Percentiles rank a stretch among this genome's conserved stretches.
Conservation (phyloP, 2,888 invertebrate species). For the Alviniconcha strummeri region DNA sequence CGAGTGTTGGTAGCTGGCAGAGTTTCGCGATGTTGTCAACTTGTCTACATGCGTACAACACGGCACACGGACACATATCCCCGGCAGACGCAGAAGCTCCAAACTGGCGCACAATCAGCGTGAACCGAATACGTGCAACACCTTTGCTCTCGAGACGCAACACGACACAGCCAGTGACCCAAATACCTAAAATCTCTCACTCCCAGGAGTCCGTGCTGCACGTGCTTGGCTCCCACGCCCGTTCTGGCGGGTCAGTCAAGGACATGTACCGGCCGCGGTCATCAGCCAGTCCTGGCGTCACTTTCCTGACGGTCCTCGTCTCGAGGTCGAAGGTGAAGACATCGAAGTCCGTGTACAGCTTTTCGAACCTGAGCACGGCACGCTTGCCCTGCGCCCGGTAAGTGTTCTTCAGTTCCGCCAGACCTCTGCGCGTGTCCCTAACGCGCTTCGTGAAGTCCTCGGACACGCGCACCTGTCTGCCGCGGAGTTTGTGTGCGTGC, state of each 20-base stretch:
- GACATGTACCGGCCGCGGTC: background rate
- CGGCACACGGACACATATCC: background rate
- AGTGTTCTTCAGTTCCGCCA: conserved; percentile 5
- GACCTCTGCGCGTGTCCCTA: conserved; percentile 8
- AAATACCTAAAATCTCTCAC: background rate
- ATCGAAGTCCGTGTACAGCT: conserved; percentile 24
- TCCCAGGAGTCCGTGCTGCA: background rate
- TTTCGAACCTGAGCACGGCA: background rate
- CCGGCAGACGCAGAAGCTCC: no score
- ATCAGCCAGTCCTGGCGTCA: background rate
- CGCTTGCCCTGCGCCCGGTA: background rate
- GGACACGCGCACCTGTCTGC: conserved; percentile 5
- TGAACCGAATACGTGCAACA: no score
- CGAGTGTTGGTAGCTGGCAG: no score
- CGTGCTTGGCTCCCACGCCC: background rate
- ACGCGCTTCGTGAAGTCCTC: conserved; percentile 3
- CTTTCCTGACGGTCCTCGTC: background rate
- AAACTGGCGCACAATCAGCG: no score
- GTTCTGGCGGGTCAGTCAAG: background rate
- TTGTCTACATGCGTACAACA: background rate
- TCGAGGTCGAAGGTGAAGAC: conserved; percentile 18
- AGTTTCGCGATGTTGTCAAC: no score
- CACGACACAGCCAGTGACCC: background rate
- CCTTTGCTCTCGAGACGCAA: background rate
- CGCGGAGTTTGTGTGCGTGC: background rate